phyloP scores from a whole-genome alignment of 2,113 vertebrate genomes.

The Dendrocopos noguchii region DNA sequence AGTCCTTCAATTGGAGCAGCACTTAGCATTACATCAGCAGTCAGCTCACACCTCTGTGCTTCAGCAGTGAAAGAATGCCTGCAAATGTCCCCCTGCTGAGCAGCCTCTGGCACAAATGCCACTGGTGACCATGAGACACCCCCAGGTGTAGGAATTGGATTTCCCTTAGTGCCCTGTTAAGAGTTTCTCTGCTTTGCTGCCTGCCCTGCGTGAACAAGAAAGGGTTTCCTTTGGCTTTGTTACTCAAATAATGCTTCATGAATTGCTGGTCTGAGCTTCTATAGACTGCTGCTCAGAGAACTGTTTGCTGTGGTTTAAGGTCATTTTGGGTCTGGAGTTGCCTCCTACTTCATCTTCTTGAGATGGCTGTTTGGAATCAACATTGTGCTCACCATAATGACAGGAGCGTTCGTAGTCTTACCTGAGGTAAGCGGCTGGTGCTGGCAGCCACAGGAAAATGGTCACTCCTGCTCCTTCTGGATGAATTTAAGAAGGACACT shows the following conservation, averaged over 20 bases:
- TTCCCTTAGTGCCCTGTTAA: background rate
- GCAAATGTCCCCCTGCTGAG: background rate
- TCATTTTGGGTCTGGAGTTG: conserved; percentile 98
- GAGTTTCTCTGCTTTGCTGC: background rate
- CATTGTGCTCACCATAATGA: conserved; percentile 94
- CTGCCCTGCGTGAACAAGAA: background rate
- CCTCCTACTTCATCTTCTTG: conserved; percentile 98
- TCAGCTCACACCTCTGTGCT: background rate
- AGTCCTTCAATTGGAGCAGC: background rate
- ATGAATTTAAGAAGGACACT: background rate
- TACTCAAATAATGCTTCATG: background rate
- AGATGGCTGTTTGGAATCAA: conserved; percentile 98
- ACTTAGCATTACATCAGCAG: background rate
- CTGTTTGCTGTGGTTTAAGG: conserved; percentile 74
- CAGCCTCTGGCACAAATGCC: background rate
- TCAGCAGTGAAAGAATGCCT: background rate
- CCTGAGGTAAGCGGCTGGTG: conserved; percentile 86
- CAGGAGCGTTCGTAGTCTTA: conserved; percentile 93
- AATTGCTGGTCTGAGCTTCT: background rate
- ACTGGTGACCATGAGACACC: background rate
- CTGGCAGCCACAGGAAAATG: background rate
- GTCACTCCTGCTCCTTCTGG: background rate
- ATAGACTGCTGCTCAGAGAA: background rate
- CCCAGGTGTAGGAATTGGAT: background rate
- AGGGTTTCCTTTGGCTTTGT: background rate